A percentile compares a stretch with the other conserved stretches of the same genome.
phyloP scores from a whole-genome alignment of 2,113 vertebrate genomes.

The Agapornis roseicollis region DNA sequence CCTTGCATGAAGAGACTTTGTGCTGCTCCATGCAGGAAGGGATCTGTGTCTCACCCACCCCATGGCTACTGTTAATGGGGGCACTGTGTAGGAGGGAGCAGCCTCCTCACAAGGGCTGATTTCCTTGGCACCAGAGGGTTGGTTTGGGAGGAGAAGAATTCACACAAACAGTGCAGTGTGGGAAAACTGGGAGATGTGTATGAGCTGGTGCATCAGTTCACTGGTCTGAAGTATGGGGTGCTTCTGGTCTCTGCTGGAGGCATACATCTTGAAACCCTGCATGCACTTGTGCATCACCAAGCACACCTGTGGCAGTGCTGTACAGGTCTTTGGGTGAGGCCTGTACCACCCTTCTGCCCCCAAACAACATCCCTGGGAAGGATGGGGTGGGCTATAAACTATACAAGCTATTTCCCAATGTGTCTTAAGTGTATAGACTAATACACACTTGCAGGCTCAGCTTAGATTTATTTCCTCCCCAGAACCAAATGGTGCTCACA shows the following conservation, averaged over 20 bases:
- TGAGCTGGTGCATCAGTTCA: background rate
- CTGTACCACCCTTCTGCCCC: background rate
- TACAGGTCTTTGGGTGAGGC: background rate
- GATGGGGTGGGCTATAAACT: background rate
- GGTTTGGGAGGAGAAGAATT: background rate
- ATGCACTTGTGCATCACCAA: background rate
- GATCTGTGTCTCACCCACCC: background rate
- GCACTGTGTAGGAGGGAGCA: background rate
- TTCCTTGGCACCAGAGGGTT: background rate
- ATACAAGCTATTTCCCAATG: background rate
- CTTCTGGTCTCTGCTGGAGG: background rate
- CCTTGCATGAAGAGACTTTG: background rate
- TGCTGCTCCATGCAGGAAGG: background rate
- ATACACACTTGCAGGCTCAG: background rate
- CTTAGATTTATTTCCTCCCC: background rate
- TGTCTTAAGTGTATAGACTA: background rate
- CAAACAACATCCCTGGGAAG: background rate
- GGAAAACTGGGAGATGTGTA: background rate
- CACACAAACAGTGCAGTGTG: accelerated
- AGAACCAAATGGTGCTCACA: background rate
- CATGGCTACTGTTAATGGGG: background rate
- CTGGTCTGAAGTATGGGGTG: background rate
- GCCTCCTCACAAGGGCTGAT: background rate
- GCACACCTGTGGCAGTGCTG: accelerated
- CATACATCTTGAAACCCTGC: background rate